Percentiles rank a stretch among this genome's conserved stretches.
Conservation (phyloP, 2,113 vertebrate species). For the Anseranas semipalmata region DNA sequence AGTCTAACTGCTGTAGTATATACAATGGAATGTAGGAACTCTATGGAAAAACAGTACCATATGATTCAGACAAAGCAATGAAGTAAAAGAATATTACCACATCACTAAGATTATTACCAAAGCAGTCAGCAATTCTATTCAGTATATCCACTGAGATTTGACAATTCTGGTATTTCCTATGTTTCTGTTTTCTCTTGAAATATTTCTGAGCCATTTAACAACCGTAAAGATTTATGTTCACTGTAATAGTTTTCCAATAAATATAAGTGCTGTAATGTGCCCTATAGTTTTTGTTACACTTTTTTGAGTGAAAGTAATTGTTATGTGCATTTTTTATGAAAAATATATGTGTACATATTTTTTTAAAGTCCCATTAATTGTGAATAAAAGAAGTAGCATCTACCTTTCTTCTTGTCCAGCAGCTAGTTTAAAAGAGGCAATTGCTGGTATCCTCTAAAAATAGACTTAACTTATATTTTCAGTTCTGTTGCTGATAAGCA, state of each 20-base stretch:
- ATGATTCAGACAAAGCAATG: neutral
- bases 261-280: neutral
- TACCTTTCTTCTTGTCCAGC: neutral
- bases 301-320: neutral
- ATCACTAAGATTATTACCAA: neutral
- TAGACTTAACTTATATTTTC: neutral
- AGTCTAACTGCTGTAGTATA: neutral
- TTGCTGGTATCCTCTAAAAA: neutral
- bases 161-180: neutral
- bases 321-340: neutral
- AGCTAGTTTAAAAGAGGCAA: neutral
- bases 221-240: neutral
- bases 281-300: neutral
- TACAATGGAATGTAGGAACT: neutral
- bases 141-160: neutral
- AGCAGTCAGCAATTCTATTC: neutral
- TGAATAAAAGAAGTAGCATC: neutral
- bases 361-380: neutral
- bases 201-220: neutral
- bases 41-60: neutral
- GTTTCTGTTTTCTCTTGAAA: neutral
- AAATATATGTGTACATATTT: neutral
- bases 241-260: neutral
- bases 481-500: neutral
- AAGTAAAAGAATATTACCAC: too few relatives aligned